A percentile compares a stretch with the other conserved stretches of the same genome.
phyloP scores from a whole-genome alignment of 2,113 vertebrate genomes.

The Candoia aspera region DNA sequence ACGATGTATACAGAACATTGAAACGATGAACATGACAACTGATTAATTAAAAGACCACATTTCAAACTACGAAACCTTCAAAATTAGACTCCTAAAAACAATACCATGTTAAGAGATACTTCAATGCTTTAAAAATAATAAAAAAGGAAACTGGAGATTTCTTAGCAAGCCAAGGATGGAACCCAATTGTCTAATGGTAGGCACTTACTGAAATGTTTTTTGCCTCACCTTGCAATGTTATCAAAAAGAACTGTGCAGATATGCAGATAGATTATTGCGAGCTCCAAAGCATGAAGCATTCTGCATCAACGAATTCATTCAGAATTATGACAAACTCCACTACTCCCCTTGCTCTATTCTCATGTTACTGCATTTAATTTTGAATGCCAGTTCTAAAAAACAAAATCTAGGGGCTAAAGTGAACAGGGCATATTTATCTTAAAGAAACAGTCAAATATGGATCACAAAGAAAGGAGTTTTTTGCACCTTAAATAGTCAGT shows the following conservation, averaged over 20 bases:
- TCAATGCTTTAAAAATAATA: neutral
- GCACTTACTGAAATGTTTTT: neutral
- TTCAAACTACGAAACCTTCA: neutral
- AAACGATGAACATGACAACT: too few species aligned
- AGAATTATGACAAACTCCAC: neutral
- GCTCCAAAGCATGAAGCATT: neutral
- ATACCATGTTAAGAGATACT: neutral
- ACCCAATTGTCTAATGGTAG: neutral
- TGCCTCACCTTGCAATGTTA: neutral
- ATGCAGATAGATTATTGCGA: neutral
- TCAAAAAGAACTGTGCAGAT: neutral
- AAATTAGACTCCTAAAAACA: neutral
- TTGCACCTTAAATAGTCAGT: neutral
- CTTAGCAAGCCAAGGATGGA: neutral
- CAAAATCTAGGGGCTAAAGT: neutral
- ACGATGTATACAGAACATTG: too few species aligned
- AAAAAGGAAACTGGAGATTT: neutral
- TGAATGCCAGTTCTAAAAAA: constrained; percentile 6
- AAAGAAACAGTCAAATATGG: constrained; percentile 9
- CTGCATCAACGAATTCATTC: constrained; percentile 22
- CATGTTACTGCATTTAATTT: constrained; percentile 6
- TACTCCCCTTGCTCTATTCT: constrained; percentile 1
- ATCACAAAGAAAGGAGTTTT: neutral
- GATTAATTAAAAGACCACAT: neutral
- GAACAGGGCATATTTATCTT: neutral